These are phyloP conservation scores for Coluber constrictor DNA, from an alignment of 2,797 vertebrate genomes.

Conservation along the genomic window DNA sequence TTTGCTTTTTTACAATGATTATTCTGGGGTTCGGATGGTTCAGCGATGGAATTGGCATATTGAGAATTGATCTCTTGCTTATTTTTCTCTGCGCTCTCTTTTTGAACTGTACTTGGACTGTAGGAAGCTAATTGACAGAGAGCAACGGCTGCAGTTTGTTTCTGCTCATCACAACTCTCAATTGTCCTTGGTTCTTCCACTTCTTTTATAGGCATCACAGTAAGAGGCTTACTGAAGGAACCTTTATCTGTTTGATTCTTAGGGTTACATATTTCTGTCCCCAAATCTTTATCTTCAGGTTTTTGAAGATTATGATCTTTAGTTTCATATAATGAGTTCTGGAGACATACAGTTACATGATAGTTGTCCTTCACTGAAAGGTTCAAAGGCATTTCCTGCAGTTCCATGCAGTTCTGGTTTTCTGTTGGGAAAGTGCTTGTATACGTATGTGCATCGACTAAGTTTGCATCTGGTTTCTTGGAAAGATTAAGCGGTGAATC, in stretches of 20 bases:
- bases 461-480: constrained; percentile 70
- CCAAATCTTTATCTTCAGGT: not conserved
- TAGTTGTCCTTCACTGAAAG: constrained; percentile 83
- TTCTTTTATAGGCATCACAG: not conserved
- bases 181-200: constrained; percentile 54
- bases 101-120: constrained; percentile 63
- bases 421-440: constrained; percentile 35
- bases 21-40: constrained; percentile 32
- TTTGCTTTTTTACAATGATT: constrained; percentile 59
- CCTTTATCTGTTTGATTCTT: not conserved
- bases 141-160: constrained; percentile 90
- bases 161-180: constrained; percentile 85
- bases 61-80: constrained; percentile 37
- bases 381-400: constrained; percentile 86
- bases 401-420: constrained; percentile 54
- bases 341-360: constrained; percentile 43
- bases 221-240: accelerated
- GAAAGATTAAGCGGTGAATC: constrained; percentile 89
- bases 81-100: constrained; percentile 36
- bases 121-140: constrained; percentile 91
- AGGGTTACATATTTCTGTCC: not conserved
- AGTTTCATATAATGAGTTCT: constrained; percentile 3
- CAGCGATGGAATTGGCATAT: not conserved
- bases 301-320: not conserved
- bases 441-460: constrained; percentile 8